A percentile compares a stretch with the other conserved stretches of the same genome.
phyloP scores from a whole-genome alignment of 2,888 invertebrate genomes.

The Caenorhabditis sp. region DNA sequence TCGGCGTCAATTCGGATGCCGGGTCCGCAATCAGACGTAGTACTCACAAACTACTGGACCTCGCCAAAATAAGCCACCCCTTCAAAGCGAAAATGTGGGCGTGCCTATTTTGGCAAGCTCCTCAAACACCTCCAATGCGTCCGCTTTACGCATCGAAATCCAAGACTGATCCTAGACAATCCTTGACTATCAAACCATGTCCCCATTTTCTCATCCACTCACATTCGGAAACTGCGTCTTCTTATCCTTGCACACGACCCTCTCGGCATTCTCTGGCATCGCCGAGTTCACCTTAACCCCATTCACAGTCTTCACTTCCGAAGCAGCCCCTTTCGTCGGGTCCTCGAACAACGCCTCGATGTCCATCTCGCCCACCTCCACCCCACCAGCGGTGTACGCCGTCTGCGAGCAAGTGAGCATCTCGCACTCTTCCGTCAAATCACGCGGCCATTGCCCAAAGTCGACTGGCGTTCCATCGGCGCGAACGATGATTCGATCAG shows the following conservation, averaged over 20 bases:
- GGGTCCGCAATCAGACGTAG: too few species aligned
- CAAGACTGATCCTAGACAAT: too few species aligned
- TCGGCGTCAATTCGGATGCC: too few species aligned
- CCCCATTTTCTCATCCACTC: too few species aligned
- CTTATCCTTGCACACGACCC: conserved; percentile 27
- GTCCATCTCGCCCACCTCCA: neutral
- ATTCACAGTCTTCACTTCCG: neutral
- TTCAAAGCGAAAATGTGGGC: too few species aligned
- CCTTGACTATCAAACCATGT: too few species aligned
- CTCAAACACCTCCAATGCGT: too few species aligned
- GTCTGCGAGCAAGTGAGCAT: conserved; percentile 16
- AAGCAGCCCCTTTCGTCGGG: too few species aligned
- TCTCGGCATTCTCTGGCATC: neutral
- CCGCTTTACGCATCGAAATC: too few species aligned
- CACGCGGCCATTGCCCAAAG: neutral
- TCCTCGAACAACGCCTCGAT: neutral
- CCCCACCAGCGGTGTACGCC: neutral
- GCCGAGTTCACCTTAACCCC: neutral
- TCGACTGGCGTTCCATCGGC: neutral
- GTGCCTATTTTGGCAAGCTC: too few species aligned
- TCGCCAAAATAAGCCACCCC: too few species aligned
- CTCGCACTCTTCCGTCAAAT: conserved; percentile 45
- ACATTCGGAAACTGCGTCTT: conserved; percentile 6
- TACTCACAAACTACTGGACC: too few species aligned
- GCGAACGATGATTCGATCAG: conserved; percentile 26